These are phyloP conservation scores for Bhutanitis thaidina DNA, from an alignment of 2,888 invertebrate genomes.

Conservation along the genomic window DNA sequence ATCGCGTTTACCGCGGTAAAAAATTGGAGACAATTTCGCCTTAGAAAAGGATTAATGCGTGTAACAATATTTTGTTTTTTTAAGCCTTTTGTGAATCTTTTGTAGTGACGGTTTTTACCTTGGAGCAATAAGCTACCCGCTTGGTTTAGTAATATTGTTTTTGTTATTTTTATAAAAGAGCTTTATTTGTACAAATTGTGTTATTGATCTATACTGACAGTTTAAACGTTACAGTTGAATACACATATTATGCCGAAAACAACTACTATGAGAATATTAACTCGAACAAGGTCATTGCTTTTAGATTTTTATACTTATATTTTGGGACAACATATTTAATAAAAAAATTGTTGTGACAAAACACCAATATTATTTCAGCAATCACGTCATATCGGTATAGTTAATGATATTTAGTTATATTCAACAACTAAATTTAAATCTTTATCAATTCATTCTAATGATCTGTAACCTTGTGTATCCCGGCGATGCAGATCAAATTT, in stretches of 20 bases:
- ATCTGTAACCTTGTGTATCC: no score
- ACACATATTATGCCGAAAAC: neutral
- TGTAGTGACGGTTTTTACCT: slow-evolving; percentile 11
- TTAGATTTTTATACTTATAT: no score
- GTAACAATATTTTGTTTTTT: slow-evolving; percentile 30
- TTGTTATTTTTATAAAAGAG: slow-evolving; percentile 7
- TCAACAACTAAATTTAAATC: no score
- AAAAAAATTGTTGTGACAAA: no score
- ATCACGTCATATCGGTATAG: no score
- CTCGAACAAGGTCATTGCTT: no score
- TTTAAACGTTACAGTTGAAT: slow-evolving; percentile 10
- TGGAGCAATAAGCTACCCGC: slow-evolving; percentile 9
- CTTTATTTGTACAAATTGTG: neutral
- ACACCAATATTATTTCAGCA: no score
- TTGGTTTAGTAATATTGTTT: slow-evolving; percentile 14
- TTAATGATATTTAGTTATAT: no score
- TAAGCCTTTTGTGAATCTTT: slow-evolving; percentile 23
- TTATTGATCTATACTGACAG: neutral
- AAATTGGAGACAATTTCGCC: slow-evolving; percentile 28
- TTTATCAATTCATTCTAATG: no score
- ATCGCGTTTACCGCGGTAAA: slow-evolving; percentile 51
- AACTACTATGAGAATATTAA: neutral
- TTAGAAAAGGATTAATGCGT: slow-evolving; percentile 29
- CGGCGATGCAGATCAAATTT: neutral
- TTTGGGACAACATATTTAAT: no score